Percentiles rank a stretch among this genome's conserved stretches.
These are phyloP conservation scores for Hystrix brachyura DNA, from an alignment of 2,113 vertebrate genomes.

Conservation along the genomic window DNA sequence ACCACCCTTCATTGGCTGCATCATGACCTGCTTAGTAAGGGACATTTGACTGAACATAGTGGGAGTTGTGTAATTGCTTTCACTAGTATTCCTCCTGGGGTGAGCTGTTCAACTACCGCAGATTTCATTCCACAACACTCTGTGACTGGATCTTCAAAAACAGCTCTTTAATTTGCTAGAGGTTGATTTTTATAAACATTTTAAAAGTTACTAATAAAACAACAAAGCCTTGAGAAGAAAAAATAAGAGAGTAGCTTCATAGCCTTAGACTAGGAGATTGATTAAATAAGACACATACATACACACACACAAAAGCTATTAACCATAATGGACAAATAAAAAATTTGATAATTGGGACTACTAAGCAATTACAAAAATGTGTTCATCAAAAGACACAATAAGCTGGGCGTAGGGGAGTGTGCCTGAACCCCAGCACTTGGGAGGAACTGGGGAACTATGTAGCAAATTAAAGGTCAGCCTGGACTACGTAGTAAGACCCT, in stretches of 20 bases:
- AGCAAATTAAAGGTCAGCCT: background rate
- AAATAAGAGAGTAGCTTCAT: slow-evolving; percentile 10
- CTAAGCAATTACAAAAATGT: slow-evolving; percentile 13
- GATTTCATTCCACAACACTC: background rate
- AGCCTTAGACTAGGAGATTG: background rate
- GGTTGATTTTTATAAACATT: slow-evolving; percentile 38
- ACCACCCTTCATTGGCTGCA: background rate
- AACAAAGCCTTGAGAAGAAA: slow-evolving; percentile 42
- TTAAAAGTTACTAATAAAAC: slow-evolving; percentile 16
- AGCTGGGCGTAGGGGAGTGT: background rate
- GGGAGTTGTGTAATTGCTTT: slow-evolving; percentile 37
- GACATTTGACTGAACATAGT: background rate
- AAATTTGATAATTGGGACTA: background rate
- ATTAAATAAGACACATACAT: background rate
- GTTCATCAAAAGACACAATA: background rate
- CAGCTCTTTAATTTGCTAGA: slow-evolving; percentile 6
- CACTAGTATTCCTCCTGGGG: background rate
- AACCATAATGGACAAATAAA: background rate
- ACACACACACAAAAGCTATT: background rate
- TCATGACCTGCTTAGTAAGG: slow-evolving; percentile 29
- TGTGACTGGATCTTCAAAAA: slow-evolving; percentile 15
- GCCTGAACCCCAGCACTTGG: background rate
- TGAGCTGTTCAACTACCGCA: slow-evolving; percentile 11
- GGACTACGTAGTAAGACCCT: background rate
- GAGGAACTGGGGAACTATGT: background rate